Evolutionary conservation across 1,140 invertebrate species (phyloP), one percentile per base, ranked within the genome.

Genomic region (Geopemphigus sp.): DNA sequence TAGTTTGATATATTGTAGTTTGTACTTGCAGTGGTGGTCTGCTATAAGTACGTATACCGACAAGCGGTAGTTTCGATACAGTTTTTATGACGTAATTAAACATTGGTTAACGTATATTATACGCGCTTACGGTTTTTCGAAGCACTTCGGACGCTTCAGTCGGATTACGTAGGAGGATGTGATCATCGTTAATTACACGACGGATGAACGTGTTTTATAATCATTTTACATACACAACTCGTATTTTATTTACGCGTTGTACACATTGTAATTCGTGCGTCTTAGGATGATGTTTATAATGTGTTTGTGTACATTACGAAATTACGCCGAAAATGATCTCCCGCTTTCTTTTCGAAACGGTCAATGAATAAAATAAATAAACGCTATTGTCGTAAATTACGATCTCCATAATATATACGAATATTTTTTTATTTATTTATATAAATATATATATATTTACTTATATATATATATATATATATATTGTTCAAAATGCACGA

Each of bases 201-300:
- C 12, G 39, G 47, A 68, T 14, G 19, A 15, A 50, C 19, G 22
- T 39, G 32, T 68, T 50, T 68, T 68, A 26, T 26, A 50, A 68
- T 68, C 24, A 68, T 68, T 50, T 68, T 68, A 47, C 45, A 68
- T 50, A 68, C 24, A 26, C 26, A 50, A 50, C 22, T 50, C 45
- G 50, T 68, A 68, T 47, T 15, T 68, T 68, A 68, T 15, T 68
- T 50, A 68, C 22, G 66, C 45, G 26, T 26, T 66, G 14, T 17
- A 50, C 22, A 50, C 66, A 26, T 47, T 26, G 22, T 68, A 68
- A 68, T 68, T 68, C 6, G 50, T 68, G 24, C 17, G 39, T 68
- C n/a, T 15, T 47, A 68, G 45, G 47, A 68, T 68, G 66, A 22
- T 47, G 66, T 68, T 68, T 26, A 68, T 24, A 68, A 39, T 68